phyloP scores from a whole-genome alignment of 2,888 invertebrate genomes.

The Aspidiotus destructor region DNA sequence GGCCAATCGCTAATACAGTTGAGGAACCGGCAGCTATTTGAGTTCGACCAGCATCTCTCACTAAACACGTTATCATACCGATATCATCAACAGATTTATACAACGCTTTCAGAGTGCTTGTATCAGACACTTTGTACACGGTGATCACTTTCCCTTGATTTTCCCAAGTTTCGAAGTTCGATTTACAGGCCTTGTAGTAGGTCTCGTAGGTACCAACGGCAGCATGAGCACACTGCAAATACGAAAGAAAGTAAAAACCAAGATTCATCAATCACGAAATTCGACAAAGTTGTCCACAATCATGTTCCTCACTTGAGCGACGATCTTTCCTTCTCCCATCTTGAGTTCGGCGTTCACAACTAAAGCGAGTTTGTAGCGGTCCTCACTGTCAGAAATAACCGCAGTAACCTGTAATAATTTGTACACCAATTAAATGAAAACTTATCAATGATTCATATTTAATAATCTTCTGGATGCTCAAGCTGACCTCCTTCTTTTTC shows the following conservation, averaged over 20 bases:
- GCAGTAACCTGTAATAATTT: background rate
- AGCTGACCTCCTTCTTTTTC: background rate
- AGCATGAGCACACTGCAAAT: conserved; percentile 57
- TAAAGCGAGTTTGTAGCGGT: conserved; percentile 59
- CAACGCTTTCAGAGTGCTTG: conserved; percentile 60
- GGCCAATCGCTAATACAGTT: conserved; percentile 87
- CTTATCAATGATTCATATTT: no score
- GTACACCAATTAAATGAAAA: no score
- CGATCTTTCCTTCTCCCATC: conserved; percentile 92
- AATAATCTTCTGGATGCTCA: no score
- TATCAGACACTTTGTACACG: conserved; percentile 53
- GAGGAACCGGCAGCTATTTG: conserved; percentile 80
- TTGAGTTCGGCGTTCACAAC: conserved; percentile 81
- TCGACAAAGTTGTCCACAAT: background rate
- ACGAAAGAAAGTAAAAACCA: background rate
- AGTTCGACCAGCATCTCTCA: conserved; percentile 86
- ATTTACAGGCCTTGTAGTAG: conserved; percentile 43
- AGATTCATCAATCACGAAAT: background rate
- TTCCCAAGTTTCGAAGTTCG: conserved; percentile 54
- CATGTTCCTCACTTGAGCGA: conserved; percentile 54
- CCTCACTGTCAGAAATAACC: background rate
- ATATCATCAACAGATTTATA: conserved; percentile 50
- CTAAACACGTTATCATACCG: conserved; percentile 62
- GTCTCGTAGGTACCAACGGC: conserved; percentile 58
- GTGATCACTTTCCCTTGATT: conserved; percentile 62